Base-by-base conservation (phyloP, 1,140 invertebrate genomes). In the Pseudoatta argentina region DNA sequence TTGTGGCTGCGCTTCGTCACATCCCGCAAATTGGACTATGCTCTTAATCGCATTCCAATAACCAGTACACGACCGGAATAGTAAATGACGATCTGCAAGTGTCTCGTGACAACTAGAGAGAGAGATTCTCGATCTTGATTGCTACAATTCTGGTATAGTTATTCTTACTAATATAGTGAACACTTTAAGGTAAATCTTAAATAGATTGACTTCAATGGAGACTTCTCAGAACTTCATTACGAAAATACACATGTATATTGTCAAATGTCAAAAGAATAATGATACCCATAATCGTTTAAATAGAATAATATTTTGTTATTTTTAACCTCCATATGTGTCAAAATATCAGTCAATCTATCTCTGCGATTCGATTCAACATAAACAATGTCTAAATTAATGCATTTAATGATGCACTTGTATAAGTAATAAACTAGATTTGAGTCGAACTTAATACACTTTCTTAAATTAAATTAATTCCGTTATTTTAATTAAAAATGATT, bases 41-140 rank as follows among this genome's bases (percentile, higher is more conserved):
- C 27, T 83, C 63, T 67, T 85, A 76, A 87, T 76, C 48, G 61
- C 61, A 53, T 87, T 85, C 53, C 86, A 51, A 75, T 87, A 85
- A 67, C 71, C 71, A 30, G 59, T 76, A 67, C 71, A 30, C 39
- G 61, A 75, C 21, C 16, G 44, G 67, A 72, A 59, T 81, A 71
- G 66, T 59, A 39, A 51, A 71, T 71, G 51, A 77, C 10, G 39
- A 16, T 55, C 16, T 18, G 55, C 6, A 14, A 48, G 12, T 44
- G 2, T 44, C 21, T 72, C 53, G 30, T 53, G 27, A 59, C 24
- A 24, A 51, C 12, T 48, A 53, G 12, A 44, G 55, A 39, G 53
- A n/a, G 53, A n/a, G 5, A 34, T 48, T 61, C 18, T 72, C 18
- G 24, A 44, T 24, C 53, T 82, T 16, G 39, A 61, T 73, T 72